Evolutionary conservation across 2,888 invertebrate species (phyloP).

Genomic region (Drosophila histrio): DNA sequence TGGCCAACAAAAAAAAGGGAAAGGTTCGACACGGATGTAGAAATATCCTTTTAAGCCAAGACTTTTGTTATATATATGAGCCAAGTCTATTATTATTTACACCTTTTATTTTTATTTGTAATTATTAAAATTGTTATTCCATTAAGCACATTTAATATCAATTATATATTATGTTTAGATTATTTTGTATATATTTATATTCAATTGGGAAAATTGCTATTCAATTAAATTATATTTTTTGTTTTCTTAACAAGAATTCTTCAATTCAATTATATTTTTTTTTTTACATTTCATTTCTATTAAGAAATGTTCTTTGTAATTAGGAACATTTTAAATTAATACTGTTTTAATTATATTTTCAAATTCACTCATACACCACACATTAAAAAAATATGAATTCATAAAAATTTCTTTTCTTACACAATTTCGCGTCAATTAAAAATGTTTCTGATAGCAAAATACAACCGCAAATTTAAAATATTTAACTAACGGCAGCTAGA

Average conservation of each 20-base stretch:
- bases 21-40: neutral
- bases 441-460: slow-evolving; percentile 26
- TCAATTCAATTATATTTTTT: neutral
- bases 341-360: neutral
- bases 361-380: neutral
- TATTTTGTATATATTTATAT: neutral
- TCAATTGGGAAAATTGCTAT: too few species aligned
- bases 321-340: neutral
- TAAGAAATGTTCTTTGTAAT: too few species aligned
- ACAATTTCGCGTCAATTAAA: slow-evolving; percentile 43
- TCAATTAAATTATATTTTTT: too few species aligned
- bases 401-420: slow-evolving; percentile 29
- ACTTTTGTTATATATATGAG: neutral
- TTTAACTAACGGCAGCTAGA: slow-evolving; percentile 52
- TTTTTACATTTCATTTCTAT: neutral
- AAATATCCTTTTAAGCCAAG: slow-evolving; percentile 7
- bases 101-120: neutral
- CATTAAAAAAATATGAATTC: slow-evolving; percentile 2
- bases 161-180: neutral
- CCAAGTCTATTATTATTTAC: neutral
- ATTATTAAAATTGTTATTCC: neutral
- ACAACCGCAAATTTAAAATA: slow-evolving; percentile 59
- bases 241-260: neutral
- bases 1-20: slow-evolving; percentile 20
- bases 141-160: neutral